These are phyloP conservation scores for Parauchenoglanis ngamensis DNA, from an alignment of 2,797 vertebrate genomes.

Conservation along the genomic window DNA sequence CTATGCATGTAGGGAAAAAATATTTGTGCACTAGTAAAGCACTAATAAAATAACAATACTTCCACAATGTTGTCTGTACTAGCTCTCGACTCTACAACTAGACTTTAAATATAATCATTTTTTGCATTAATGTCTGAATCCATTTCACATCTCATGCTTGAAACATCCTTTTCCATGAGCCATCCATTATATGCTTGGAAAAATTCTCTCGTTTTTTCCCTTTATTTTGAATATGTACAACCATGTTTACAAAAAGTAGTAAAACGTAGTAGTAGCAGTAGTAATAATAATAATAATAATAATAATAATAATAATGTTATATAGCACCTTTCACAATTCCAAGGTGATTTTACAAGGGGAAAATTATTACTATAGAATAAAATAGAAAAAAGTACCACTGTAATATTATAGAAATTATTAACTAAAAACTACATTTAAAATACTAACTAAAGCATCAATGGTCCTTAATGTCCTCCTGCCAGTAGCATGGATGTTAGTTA, in stretches of 20 bases:
- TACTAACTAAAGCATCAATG: background rate
- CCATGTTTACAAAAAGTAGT: background rate
- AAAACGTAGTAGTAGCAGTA: background rate
- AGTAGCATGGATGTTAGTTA: background rate
- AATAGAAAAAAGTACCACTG: too few species aligned
- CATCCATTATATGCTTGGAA: background rate
- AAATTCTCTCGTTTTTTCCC: background rate
- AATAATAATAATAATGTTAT: too few species aligned
- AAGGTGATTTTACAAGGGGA: too few species aligned
- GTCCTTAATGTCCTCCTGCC: background rate
- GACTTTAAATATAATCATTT: background rate
- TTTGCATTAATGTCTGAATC: background rate
- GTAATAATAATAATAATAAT: too few species aligned
- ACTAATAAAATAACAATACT: background rate
- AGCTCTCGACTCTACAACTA: background rate
- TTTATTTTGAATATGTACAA: background rate
- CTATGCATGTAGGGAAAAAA: background rate
- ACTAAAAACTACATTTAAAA: background rate
- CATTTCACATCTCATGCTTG: background rate
- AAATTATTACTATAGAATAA: too few species aligned
- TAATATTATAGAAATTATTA: background rate
- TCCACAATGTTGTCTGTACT: background rate
- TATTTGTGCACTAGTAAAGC: background rate
- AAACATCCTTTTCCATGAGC: background rate
- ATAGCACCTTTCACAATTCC: too few species aligned